phyloP scores from a whole-genome alignment of 2,888 invertebrate species.

The Diadegma fenestrale region DNA sequence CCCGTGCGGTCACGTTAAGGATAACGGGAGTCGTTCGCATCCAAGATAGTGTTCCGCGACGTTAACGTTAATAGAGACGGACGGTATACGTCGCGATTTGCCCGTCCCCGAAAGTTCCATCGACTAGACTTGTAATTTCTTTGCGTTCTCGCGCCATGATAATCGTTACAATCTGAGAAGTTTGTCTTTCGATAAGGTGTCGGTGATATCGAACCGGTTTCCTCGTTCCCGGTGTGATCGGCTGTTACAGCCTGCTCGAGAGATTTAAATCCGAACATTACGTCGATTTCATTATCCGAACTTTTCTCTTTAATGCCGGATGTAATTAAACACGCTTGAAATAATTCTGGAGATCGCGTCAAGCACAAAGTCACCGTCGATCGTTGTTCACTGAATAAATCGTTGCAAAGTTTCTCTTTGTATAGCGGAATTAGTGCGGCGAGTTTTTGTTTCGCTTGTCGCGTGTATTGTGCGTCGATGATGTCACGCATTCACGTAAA shows the following conservation, averaged over 20 bases:
- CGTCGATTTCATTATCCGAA: slow-evolving; percentile 4
- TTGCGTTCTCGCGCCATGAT: slow-evolving; percentile 25
- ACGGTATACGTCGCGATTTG: slow-evolving; percentile 37
- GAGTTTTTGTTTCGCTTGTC: background rate
- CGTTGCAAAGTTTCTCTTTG: background rate
- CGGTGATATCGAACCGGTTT: slow-evolving; percentile 20
- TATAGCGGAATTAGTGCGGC: background rate
- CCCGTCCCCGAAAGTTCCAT: background rate
- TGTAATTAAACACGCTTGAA: background rate
- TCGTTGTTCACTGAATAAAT: background rate
- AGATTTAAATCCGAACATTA: slow-evolving; percentile 30
- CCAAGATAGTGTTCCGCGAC: slow-evolving; percentile 61
- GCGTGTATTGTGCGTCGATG: background rate
- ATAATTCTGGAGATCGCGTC: background rate
- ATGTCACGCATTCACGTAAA: background rate
- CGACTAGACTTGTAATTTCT: background rate
- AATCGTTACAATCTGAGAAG: slow-evolving; percentile 47
- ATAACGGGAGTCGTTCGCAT: slow-evolving; percentile 59
- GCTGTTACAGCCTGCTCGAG: background rate
- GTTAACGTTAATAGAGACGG: slow-evolving; percentile 63
- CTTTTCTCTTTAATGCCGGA: background rate
- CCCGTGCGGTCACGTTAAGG: slow-evolving; percentile 60
- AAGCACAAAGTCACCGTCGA: background rate
- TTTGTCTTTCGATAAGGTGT: slow-evolving; percentile 54
- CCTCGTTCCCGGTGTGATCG: background rate